Evolutionary conservation across 1,140 invertebrate genomes (phyloP).

Genomic region (Temnothorax nylanderi): DNA sequence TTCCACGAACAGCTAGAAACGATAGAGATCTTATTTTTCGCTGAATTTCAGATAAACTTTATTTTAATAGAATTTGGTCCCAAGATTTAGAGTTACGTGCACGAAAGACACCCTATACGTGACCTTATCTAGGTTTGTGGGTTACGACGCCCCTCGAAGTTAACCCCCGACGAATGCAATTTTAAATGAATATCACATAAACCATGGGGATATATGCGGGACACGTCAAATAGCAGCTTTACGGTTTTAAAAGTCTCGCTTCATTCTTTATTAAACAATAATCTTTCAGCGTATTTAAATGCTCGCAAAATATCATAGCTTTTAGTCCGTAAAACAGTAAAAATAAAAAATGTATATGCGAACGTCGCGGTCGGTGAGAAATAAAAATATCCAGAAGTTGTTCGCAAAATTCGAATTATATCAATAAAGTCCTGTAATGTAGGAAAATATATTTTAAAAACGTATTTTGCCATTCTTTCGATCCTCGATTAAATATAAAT

Average conservation of each 20-base stretch:
- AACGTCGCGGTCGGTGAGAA: neutral
- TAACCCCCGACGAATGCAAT: conserved; percentile 12
- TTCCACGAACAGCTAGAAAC: neutral
- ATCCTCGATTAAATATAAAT: neutral
- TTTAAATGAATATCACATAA: conserved; percentile 31
- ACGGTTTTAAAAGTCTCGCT: neutral
- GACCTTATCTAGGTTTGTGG: conserved; percentile 42
- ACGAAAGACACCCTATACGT: neutral
- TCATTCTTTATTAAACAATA: neutral
- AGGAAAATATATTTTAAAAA: neutral
- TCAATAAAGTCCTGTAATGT: neutral
- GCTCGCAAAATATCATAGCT: neutral
- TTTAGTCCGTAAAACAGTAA: neutral
- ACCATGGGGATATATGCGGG: neutral
- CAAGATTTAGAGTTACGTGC: conserved; percentile 12
- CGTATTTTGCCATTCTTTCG: neutral
- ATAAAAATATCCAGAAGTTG: neutral
- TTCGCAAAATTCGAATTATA: neutral
- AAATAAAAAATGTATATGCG: neutral
- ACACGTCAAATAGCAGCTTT: neutral
- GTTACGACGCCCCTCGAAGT: conserved; percentile 13
- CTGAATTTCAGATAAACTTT: neutral
- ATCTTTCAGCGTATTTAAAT: neutral
- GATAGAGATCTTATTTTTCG: neutral
- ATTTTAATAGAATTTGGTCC: neutral